Evolutionary conservation across 2,888 invertebrate species (phyloP).

Genomic region (Prosapia bicincta): DNA sequence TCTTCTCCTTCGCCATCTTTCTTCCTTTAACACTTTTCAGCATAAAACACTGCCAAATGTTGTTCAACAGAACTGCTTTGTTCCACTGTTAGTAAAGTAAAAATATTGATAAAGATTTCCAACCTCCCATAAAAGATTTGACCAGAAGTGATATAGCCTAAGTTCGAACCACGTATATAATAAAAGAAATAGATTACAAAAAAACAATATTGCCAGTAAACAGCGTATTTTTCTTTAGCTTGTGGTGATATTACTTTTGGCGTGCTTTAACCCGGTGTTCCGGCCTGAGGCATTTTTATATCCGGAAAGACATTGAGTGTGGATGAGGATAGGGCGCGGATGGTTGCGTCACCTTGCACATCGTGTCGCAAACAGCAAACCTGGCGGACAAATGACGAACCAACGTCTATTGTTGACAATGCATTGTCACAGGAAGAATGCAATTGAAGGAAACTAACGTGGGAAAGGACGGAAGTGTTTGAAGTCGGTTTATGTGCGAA

Average conservation of each 20-base stretch:
- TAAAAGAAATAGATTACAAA: too few relatives aligned
- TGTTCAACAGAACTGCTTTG: too few relatives aligned
- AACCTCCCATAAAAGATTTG: too few relatives aligned
- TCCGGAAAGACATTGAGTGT: background rate
- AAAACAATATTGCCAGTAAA: too few relatives aligned
- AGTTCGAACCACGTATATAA: too few relatives aligned
- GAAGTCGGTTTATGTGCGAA: background rate
- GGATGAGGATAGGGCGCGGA: background rate
- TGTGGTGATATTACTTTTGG: background rate
- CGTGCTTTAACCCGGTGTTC: background rate
- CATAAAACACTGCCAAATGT: too few relatives aligned
- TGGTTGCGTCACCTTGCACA: background rate
- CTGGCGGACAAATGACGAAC: background rate
- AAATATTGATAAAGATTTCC: too few relatives aligned
- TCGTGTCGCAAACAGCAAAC: background rate
- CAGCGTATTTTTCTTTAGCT: too few relatives aligned
- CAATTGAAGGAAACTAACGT: background rate
- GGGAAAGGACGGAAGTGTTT: background rate
- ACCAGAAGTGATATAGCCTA: too few relatives aligned
- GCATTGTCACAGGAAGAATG: background rate
- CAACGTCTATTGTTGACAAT: background rate
- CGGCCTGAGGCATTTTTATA: background rate
- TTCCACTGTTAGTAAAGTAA: too few relatives aligned
- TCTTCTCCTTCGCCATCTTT: too few relatives aligned
- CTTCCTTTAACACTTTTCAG: too few relatives aligned